phyloP scores from a whole-genome alignment of 1,140 invertebrate species.

The Caenorhabditis briggsae region DNA sequence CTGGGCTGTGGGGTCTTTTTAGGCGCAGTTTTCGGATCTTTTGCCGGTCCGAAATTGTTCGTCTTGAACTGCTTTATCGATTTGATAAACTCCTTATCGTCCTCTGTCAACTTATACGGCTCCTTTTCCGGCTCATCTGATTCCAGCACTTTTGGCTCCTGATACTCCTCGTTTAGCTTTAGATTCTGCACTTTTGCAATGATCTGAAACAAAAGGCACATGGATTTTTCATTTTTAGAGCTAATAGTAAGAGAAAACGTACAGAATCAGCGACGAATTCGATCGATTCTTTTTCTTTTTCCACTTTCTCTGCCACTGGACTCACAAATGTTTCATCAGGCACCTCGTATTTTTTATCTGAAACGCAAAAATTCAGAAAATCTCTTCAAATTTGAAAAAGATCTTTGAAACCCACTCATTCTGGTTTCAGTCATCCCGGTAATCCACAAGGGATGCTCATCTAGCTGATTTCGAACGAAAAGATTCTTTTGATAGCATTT shows the following conservation, averaged over 20 bases:
- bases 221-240: too few species aligned
- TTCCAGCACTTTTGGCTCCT: background rate
- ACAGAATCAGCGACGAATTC: slow-evolving; percentile 1
- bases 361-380: too few species aligned
- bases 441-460: slow-evolving; percentile 41
- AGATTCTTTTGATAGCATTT: slow-evolving; percentile 25
- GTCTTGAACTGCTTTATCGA: background rate
- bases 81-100: slow-evolving; percentile 35
- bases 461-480: slow-evolving; percentile 16
- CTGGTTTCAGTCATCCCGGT: background rate
- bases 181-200: slow-evolving; percentile 26
- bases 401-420: slow-evolving; percentile 14
- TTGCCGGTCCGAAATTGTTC: background rate
- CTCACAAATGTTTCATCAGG: slow-evolving; percentile 24
- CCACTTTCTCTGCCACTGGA: background rate
- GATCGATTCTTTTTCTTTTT: background rate
- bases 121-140: background rate
- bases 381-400: too few species aligned
- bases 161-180: background rate
- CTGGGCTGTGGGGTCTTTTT: background rate
- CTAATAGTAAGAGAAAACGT: too few species aligned
- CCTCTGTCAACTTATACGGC: background rate
- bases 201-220: too few species aligned
- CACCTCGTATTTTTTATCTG: slow-evolving; percentile 14
- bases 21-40: background rate